Evolutionary conservation across 1,140 invertebrate species (phyloP).

Genomic region (Proales similis): DNA sequence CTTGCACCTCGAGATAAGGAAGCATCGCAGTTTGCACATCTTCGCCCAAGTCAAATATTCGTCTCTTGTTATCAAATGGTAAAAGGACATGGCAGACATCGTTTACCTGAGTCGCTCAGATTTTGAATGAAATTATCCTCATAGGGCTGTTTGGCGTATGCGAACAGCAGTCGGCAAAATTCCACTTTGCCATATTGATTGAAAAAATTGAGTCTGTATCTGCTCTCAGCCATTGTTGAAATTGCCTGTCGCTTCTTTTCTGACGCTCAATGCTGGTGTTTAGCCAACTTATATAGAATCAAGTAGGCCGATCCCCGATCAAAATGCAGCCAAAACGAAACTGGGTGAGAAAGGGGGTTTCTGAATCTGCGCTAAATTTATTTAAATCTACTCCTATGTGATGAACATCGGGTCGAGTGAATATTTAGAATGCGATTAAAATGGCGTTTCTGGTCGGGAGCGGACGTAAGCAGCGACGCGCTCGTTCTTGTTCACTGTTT

Average conservation of each 20-base stretch:
- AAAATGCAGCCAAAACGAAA: not conserved
- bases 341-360: not conserved
- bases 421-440: too few species aligned
- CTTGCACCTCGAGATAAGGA: slow-evolving; percentile 19
- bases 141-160: slow-evolving; percentile 39
- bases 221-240: not conserved
- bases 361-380: slow-evolving; percentile 22
- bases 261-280: not conserved
- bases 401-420: too few species aligned
- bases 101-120: slow-evolving; percentile 29
- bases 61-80: too few species aligned
- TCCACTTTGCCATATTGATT: slow-evolving; percentile 36
- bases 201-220: slow-evolving; percentile 31
- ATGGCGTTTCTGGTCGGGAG: slow-evolving; percentile 17
- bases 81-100: too few species aligned
- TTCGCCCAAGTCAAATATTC: too few species aligned
- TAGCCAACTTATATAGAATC: not conserved
- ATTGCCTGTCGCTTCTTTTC: not conserved
- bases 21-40: too few species aligned
- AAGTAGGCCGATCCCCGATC: not conserved
- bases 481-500: slow-evolving; percentile 4
- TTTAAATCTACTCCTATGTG: not conserved
- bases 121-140: slow-evolving; percentile 41
- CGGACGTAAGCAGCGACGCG: slow-evolving; percentile 1
- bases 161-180: slow-evolving; percentile 40